Base-by-base conservation (phyloP, 2,888 invertebrate genomes). In the Synergus itoensis region DNA sequence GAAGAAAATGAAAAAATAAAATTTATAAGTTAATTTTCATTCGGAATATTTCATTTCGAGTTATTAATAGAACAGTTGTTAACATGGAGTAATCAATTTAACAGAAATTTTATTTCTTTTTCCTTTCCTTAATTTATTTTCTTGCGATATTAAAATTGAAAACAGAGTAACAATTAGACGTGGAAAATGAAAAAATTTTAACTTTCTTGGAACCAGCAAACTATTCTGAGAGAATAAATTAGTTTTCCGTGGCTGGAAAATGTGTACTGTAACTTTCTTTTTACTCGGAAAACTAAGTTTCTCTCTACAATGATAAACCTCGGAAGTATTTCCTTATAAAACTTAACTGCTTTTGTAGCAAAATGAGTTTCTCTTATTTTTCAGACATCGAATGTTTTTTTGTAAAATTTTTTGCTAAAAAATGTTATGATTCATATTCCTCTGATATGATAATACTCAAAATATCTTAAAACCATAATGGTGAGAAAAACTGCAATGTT, bases 231-330 rank as follows among this genome's bases (percentile, higher is more conserved):
- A 53, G 9, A 53, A 53, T n/a, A 53, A 53, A 53, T 53, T 53
- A 18, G 53, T 53, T 53, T 53, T n/a, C 8, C n/a, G 53, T n/a
- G n/a, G 53, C 53, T n/a, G n/a, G 53, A 2, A 53, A 53, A 53
- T 53, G n/a, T n/a, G n/a, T 21, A 60, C 11, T 60, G 60, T 60
- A 60, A 21, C 60, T 60, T 60, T 60, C 45, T 45, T 57, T 60
- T 60, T 21, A 4, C 60, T 12, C 5, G 21, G 21, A 12, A 60
- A 60, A 60, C 21, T 18, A 60, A 18, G 21, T 60, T 60, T 21
- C 12, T 12, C 21, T 21, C 21, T 3, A 60, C 8, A 21, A 18
- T 21, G 60, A 4, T 9, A 60, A 60, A 60, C 11, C 11, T 4
- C 60, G 21, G 11, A 21, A 60, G 60, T 60, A 60, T 21, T 60